Evolutionary conservation across 2,888 invertebrate species (phyloP).

Genomic region (Temnothorax ravouxi): DNA sequence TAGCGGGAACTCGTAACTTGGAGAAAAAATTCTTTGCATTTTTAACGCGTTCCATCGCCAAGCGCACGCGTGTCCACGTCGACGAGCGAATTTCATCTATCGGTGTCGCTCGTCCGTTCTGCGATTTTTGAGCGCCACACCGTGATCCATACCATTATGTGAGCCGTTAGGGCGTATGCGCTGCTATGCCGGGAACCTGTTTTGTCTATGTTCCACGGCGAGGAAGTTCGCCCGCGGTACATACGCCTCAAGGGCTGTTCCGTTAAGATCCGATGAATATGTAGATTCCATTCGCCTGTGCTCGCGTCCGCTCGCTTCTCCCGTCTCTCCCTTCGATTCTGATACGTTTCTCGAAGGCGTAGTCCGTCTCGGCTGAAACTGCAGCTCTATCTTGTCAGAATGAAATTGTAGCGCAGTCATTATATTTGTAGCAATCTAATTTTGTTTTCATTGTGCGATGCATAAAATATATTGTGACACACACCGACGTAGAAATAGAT

Average conservation of each 20-base stretch:
- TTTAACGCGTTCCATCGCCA: slow-evolving; percentile 62
- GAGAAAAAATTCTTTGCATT: slow-evolving; percentile 72
- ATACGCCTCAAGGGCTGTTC: slow-evolving; percentile 67
- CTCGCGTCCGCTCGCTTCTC: slow-evolving; percentile 38
- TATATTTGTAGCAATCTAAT: slow-evolving; percentile 10
- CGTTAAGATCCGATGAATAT: slow-evolving; percentile 76
- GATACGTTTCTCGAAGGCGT: slow-evolving; percentile 39
- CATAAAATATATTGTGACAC: slow-evolving; percentile 8
- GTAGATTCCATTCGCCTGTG: slow-evolving; percentile 72
- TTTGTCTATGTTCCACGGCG: slow-evolving; percentile 66
- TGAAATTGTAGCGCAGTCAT: neutral
- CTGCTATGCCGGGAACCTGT: slow-evolving; percentile 52
- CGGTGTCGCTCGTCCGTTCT: slow-evolving; percentile 30
- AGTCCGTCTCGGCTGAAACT: slow-evolving; percentile 33
- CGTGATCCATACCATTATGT: slow-evolving; percentile 41
- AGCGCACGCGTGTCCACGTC: slow-evolving; percentile 10
- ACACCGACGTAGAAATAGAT: neutral
- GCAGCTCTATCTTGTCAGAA: slow-evolving; percentile 24
- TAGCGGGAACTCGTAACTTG: slow-evolving; percentile 1
- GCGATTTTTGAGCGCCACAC: slow-evolving; percentile 50
- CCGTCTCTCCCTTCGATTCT: slow-evolving; percentile 29
- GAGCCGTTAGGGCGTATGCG: slow-evolving; percentile 63
- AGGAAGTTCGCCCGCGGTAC: slow-evolving; percentile 67
- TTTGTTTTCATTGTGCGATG: neutral
- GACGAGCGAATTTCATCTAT: slow-evolving; percentile 38